Base-by-base conservation (phyloP, 2,888 invertebrate genomes). In the Nephrotoma guestfalica region DNA sequence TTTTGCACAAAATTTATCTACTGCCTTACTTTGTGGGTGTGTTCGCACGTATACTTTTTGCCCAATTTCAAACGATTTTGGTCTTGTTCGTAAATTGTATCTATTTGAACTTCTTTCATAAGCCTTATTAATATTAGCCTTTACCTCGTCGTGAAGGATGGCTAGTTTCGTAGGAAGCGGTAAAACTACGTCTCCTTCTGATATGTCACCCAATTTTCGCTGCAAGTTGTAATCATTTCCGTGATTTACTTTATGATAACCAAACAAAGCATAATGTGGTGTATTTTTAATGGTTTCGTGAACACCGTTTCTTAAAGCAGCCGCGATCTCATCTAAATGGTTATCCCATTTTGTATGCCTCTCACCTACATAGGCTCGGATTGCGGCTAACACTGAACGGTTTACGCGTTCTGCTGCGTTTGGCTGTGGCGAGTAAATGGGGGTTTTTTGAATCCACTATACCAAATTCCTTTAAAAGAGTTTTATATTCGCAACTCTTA, bases 321-420 rank as follows among this genome's bases (percentile, higher is more conserved):
- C 89, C 0, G 88, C 88, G 6, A 89, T 87, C n/a, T 89, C 57
- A 4, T 88, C 86, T 13, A 90, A 86, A 85, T 89, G 86, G 43
- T 86, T 86, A 83, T 89, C 89, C 89, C 89, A 89, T 6, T 86
- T 40, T 3, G 87, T 83, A 83, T 89, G 88, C 30, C 88, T 87
- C 15, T 87, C 86, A 0, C 45, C 83, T 7, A 89, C 87, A 86
- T 88, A 90, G 0, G 89, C 87, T n/a, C 89, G 84, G 6, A 90
- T 88, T 86, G 88, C 89, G 30, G 30, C 30, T 30, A 30, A 3
- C 89, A 89, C 9, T 89, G 88, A 5, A 90, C 89, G 86, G 87
- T 90, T 90, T 0, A 89, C 88, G 0, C 89, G 87, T 87, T 90
- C 90, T 0, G 89, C 88, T 7, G 89, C 89, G 86, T 90, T 90